These are phyloP conservation scores for Laterallus jamaicensis DNA, from an alignment of 2,113 vertebrate species.

Conservation along the genomic window DNA sequence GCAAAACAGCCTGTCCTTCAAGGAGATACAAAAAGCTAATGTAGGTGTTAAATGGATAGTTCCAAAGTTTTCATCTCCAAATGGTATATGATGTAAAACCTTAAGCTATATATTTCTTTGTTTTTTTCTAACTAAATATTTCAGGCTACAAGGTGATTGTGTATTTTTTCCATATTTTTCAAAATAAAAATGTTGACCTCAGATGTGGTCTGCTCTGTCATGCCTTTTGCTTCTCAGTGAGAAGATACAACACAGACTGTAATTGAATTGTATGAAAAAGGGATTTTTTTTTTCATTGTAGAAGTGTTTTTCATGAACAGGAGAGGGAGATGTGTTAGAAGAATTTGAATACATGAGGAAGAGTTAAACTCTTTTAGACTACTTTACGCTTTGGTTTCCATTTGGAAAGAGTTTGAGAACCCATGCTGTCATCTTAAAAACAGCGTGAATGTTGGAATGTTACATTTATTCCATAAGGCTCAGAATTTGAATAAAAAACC, in stretches of 20 bases:
- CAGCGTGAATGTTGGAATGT: neutral
- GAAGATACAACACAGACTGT: rapidly evolving
- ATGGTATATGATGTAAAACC: neutral
- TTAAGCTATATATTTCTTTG: neutral
- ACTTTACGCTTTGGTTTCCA: neutral
- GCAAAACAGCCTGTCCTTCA: neutral
- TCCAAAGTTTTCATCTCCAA: neutral
- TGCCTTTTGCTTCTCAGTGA: neutral
- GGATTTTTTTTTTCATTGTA: neutral
- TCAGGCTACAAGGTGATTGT: neutral
- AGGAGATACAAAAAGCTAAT: neutral
- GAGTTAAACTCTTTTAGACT: neutral
- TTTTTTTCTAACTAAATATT: neutral
- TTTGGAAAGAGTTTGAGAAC: neutral
- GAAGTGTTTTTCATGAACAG: neutral
- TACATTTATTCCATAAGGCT: neutral
- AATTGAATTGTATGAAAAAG: neutral
- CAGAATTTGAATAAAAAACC: neutral
- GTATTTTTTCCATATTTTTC: neutral
- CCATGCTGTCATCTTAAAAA: neutral
- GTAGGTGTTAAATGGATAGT: neutral
- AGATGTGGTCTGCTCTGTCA: neutral
- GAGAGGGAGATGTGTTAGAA: neutral
- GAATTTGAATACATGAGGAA: neutral
- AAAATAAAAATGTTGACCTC: neutral